phyloP scores from a whole-genome alignment of 2,113 vertebrate genomes.

The Aviceda subcristata region DNA sequence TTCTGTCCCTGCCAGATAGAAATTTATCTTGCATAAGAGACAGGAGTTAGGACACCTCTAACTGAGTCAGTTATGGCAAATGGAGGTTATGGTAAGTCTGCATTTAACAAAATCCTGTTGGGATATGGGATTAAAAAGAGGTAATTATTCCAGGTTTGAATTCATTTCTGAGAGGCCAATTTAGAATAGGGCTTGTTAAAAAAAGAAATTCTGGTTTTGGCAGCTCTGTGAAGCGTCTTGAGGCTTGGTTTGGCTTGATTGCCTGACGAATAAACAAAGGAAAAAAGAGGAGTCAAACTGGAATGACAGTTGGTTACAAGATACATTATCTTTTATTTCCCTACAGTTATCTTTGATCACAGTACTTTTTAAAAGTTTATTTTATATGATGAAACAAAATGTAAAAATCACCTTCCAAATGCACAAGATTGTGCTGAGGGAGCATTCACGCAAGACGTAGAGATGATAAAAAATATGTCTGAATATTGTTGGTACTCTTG shows the following conservation, averaged over 20 bases:
- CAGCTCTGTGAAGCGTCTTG: neutral
- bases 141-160: neutral
- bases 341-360: neutral
- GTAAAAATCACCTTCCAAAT: too few relatives aligned
- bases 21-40: neutral
- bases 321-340: neutral
- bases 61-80: neutral
- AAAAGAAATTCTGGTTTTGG: constrained; percentile 6
- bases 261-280: neutral
- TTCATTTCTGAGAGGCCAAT: neutral
- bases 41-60: neutral
- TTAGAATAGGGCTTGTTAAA: neutral
- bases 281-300: neutral
- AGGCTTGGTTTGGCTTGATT: neutral
- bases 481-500: too few relatives aligned
- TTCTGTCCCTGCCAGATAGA: neutral
- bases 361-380: neutral
- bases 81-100: neutral
- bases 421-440: too few relatives aligned
- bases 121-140: neutral
- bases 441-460: too few relatives aligned
- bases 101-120: neutral
- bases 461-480: too few relatives aligned
- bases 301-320: neutral
- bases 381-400: too few relatives aligned